Evolutionary conservation across 2,113 vertebrate species (phyloP).

Genomic region (Silurus meridionalis): DNA sequence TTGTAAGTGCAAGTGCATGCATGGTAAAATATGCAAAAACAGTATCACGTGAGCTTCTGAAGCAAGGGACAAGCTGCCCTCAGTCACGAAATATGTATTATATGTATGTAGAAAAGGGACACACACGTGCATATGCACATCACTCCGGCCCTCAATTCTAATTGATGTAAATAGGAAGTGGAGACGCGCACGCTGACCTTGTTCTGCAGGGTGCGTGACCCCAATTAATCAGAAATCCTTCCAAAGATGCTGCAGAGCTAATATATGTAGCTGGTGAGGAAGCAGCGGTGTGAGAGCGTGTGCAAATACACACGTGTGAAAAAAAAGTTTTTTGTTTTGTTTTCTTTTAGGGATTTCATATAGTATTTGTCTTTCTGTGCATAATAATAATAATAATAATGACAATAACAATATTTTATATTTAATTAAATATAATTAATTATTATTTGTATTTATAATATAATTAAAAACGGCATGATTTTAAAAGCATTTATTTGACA

Average conservation of each 20-base stretch:
- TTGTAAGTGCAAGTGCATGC: not conserved
- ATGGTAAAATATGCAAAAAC: too few relatives aligned
- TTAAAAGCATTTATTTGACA: too few relatives aligned
- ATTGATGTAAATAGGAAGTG: constrained; percentile 86
- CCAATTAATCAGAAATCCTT: constrained; percentile 91
- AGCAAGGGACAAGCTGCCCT: not conserved
- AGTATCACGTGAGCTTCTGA: not conserved
- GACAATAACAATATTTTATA: too few relatives aligned
- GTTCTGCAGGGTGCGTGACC: constrained; percentile 83
- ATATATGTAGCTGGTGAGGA: constrained; percentile 75
- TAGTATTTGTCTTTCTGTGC: too few relatives aligned
- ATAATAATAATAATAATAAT: too few relatives aligned
- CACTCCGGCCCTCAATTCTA: constrained; percentile 69
- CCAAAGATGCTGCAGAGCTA: constrained; percentile 82
- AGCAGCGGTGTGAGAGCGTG: constrained; percentile 57
- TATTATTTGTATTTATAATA: too few relatives aligned
- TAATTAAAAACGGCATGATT: too few relatives aligned
- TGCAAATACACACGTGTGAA: not conserved
- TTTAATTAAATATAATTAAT: too few relatives aligned
- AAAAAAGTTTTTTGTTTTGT: too few relatives aligned
- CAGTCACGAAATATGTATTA: not conserved
- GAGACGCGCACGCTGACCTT: constrained; percentile 82
- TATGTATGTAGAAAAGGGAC: constrained; percentile 41
- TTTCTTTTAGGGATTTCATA: too few relatives aligned
- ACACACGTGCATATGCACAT: not conserved